These are phyloP conservation scores for Okamejei kenojei DNA, from an alignment of 2,797 vertebrate species.

Conservation along the genomic window DNA sequence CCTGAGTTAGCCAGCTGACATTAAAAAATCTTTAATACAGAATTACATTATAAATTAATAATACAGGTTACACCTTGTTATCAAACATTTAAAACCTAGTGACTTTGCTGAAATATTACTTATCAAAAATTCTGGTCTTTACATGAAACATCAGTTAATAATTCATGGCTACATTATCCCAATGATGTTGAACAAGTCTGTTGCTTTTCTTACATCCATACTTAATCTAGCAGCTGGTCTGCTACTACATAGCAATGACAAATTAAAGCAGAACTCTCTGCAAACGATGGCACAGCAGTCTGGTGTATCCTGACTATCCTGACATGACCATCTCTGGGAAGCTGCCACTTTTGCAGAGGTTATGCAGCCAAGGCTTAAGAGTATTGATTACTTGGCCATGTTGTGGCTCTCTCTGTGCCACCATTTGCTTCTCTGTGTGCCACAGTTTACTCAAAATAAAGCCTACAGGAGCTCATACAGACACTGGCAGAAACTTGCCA, in stretches of 20 bases:
- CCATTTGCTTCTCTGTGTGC: not conserved
- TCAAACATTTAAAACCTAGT: constrained; percentile 23
- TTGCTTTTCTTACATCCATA: not conserved
- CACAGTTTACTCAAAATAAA: not conserved
- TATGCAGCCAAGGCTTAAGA: not conserved
- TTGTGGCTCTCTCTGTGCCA: not conserved
- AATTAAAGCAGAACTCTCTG: not conserved
- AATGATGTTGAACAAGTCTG: constrained; percentile 5
- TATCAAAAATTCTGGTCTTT: constrained; percentile 1
- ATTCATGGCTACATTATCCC: constrained; percentile 28
- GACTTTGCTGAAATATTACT: constrained; percentile 11
- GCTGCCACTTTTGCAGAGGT: not conserved
- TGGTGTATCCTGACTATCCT: not conserved
- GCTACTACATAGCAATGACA: not conserved
- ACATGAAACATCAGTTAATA: constrained; percentile 14
- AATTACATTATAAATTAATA: not conserved
- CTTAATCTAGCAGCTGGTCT: not conserved
- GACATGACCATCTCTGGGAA: not conserved
- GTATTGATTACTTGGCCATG: not conserved
- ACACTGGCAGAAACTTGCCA: not conserved
- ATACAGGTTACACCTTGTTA: constrained; percentile 19
- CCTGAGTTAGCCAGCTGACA: not conserved
- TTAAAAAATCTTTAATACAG: not conserved
- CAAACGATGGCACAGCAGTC: too few species aligned
- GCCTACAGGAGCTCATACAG: not conserved